A percentile compares a stretch with the other conserved stretches of the same genome.
Evolutionary conservation across 2,888 invertebrate genomes (phyloP).

Genomic region (Nemapogon koenigi): DNA sequence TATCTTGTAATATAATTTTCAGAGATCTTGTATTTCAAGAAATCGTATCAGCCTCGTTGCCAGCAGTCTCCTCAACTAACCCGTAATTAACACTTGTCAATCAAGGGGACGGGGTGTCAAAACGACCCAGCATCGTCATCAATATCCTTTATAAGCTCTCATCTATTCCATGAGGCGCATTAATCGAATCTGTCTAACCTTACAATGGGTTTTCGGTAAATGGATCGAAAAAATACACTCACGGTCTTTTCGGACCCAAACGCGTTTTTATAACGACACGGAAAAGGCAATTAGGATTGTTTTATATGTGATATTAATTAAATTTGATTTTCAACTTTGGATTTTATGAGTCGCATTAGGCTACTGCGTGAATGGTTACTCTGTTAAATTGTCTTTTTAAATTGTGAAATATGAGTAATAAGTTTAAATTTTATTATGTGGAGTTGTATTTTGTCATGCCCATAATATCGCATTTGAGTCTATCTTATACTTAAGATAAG

Average conservation of each 20-base stretch:
- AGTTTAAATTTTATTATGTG: too few relatives aligned
- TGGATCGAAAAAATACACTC: background rate
- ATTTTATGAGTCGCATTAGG: too few relatives aligned
- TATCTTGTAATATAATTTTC: too few relatives aligned
- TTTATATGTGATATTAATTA: background rate
- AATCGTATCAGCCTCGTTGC: too few relatives aligned
- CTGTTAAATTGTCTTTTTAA: too few relatives aligned
- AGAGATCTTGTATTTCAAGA: too few relatives aligned
- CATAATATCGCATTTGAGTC: too few relatives aligned
- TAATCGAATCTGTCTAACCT: conserved; percentile 7
- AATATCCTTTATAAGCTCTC: conserved; percentile 11
- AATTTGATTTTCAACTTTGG: background rate
- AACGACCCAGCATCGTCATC: conserved; percentile 12
- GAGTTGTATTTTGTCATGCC: too few relatives aligned
- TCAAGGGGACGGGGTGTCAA: conserved; percentile 12
- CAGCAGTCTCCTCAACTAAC: conserved; percentile 1
- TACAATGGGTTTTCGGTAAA: conserved; percentile 1
- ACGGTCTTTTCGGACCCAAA: background rate
- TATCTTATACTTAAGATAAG: too few relatives aligned
- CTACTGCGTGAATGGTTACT: too few relatives aligned
- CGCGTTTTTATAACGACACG: background rate
- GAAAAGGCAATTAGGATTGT: conserved; percentile 3
- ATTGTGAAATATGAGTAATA: too few relatives aligned
- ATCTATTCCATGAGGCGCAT: conserved; percentile 7
- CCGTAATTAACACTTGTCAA: conserved; percentile 12